These are phyloP conservation scores for Charaxes varanes DNA, from an alignment of 1,140 invertebrate species.

Conservation along the genomic window DNA sequence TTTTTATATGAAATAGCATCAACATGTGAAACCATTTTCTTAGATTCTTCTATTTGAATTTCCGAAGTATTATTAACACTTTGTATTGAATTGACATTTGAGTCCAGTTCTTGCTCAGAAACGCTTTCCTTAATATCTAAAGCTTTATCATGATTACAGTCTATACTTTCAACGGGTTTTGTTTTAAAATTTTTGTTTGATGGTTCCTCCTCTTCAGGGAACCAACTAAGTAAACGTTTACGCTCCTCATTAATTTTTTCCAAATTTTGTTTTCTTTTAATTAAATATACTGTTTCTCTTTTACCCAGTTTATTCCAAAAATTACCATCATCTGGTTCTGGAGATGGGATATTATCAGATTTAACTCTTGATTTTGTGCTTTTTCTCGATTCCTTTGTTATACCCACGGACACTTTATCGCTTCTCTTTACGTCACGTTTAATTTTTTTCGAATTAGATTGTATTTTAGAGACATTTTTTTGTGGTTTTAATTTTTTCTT, in stretches of 20 bases:
- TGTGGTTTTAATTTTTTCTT: conserved; percentile 14
- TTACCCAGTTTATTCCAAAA: conserved; percentile 75
- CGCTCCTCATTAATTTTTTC: conserved; percentile 51
- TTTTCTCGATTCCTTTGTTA: conserved; percentile 16
- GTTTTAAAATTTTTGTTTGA: no score
- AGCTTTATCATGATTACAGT: no score
- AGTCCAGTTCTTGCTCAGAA: no score
- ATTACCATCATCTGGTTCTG: conserved; percentile 59
- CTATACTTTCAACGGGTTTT: no score
- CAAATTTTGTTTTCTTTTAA: conserved; percentile 63
- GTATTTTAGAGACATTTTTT: no score
- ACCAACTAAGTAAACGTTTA: conserved; percentile 53
- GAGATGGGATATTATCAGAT: conserved; percentile 27
- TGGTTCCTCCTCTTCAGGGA: conserved; percentile 43
- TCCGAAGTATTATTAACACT: no score
- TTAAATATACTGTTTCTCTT: conserved; percentile 73
- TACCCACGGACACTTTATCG: conserved; percentile 18
- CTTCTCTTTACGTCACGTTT: background rate
- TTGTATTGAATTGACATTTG: no score
- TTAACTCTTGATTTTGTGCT: conserved; percentile 13
- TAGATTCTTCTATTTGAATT: no score
- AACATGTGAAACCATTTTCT: no score
- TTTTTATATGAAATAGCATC: no score
- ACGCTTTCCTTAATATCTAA: no score
- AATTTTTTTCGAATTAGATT: background rate